Conservation (phyloP, 1,140 invertebrate species). For the Belonocnema kinseyi region DNA sequence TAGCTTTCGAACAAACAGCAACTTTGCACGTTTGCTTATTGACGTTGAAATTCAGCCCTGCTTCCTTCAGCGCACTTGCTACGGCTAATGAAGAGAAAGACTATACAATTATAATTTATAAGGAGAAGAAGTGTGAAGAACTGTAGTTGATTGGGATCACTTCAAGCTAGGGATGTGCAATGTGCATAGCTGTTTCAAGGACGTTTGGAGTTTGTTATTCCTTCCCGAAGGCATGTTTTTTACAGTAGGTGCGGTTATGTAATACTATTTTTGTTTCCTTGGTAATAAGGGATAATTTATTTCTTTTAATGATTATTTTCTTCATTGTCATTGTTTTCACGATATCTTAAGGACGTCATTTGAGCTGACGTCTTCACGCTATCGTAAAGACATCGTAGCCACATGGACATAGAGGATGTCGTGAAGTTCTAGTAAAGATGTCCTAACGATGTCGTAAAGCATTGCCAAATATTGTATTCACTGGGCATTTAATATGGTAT, state of each 20-base stretch:
- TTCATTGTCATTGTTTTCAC: too few species aligned
- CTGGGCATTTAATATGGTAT: too few species aligned
- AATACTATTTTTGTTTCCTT: not conserved
- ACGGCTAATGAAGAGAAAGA: not conserved
- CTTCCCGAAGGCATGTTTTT: conserved; percentile 17
- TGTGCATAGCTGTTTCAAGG: conserved; percentile 5
- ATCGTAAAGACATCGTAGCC: too few species aligned
- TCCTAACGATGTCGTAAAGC: too few species aligned
- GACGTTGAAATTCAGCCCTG: conserved; percentile 12
- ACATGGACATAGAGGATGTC: too few species aligned
- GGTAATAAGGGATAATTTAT: conserved; percentile 1
- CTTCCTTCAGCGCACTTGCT: conserved; percentile 19
- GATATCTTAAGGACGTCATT: too few species aligned
- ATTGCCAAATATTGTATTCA: too few species aligned
- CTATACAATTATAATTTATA: conserved; percentile 24
- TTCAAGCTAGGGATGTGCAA: conserved; percentile 22
- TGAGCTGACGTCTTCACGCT: too few species aligned
- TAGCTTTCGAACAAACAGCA: not conserved
- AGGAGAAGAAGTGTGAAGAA: conserved; percentile 19
- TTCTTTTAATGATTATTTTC: not conserved
- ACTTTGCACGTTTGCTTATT: not conserved
- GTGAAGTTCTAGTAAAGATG: too few species aligned
- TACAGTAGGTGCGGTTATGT: conserved; percentile 10
- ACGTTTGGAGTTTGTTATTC: conserved; percentile 6
- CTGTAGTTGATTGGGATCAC: conserved; percentile 11